Evolutionary conservation across 2,888 invertebrate genomes (phyloP).

Genomic region (Criorhina ranunculi): DNA sequence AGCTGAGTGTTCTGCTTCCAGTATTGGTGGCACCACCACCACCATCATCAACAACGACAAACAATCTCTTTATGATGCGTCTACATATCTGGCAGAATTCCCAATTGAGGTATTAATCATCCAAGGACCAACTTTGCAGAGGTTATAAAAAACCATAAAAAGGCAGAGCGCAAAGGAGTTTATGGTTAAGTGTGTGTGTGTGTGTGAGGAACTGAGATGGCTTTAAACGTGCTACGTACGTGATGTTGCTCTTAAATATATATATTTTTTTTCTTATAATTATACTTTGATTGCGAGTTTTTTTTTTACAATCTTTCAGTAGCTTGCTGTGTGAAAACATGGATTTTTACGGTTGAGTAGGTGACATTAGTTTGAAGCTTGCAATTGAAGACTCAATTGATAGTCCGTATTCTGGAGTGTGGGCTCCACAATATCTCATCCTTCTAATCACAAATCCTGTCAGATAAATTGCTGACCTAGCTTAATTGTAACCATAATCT

Average conservation of each 20-base stretch:
- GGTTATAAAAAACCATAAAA: slow-evolving; percentile 55
- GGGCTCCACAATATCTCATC: too few species aligned
- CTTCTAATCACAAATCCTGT: too few species aligned
- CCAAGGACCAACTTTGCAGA: slow-evolving; percentile 43
- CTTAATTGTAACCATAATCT: too few species aligned
- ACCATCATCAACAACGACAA: slow-evolving; percentile 8
- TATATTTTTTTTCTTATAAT: slow-evolving; percentile 11
- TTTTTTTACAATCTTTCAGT: slow-evolving; percentile 23
- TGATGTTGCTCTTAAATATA: slow-evolving; percentile 44
- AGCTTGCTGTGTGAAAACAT: background rate
- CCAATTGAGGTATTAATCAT: slow-evolving; percentile 69
- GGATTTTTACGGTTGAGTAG: background rate
- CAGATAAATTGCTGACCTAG: too few species aligned
- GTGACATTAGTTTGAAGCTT: background rate
- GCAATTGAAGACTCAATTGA: too few species aligned
- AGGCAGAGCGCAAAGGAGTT: slow-evolving; percentile 16
- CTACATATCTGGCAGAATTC: slow-evolving; percentile 58
- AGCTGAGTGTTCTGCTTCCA: slow-evolving; percentile 26
- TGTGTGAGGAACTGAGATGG: slow-evolving; percentile 9
- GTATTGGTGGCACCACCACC: background rate
- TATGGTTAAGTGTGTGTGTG: slow-evolving; percentile 35
- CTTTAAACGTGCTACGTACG: slow-evolving; percentile 38
- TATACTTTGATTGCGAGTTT: slow-evolving; percentile 19
- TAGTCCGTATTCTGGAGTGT: too few species aligned
- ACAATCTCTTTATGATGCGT: slow-evolving; percentile 42